Base-by-base conservation (phyloP, 2,113 vertebrate species). In the Vulpes vulpes region DNA sequence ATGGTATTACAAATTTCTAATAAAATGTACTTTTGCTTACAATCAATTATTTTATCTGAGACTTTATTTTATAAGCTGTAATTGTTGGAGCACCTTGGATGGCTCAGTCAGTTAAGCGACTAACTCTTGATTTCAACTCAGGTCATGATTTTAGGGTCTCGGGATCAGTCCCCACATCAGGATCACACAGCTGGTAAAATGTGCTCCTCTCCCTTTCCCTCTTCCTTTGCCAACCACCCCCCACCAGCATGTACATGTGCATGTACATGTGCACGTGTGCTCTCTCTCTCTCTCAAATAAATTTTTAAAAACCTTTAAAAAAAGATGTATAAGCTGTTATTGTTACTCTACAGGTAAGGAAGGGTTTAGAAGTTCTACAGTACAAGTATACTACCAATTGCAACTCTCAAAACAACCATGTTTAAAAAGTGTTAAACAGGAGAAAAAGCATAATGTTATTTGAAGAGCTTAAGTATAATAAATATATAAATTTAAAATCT, bases 321-420 rank as follows among this genome's bases (percentile, higher is more conserved):
- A 59, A 59, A 59, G 57, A 62, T 62, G 30, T 17, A 71, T 74
- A 91, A 74, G 71, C 71, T 43, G 87, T 87, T 32, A 89, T 69
- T 96, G 32, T 74, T 84, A 95, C 93, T 91, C 30, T 88, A 62
- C 5, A 30, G 57, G 25, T 59, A 82, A 78, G 27, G 3, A 81
- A 84, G 30, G 14, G 25, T 30, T 90, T 57, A 86, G 38, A 92
- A 57, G 17, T n/a, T 95, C 64, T 83, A 49, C 16, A 76, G 16
- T 35, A 73, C 60, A 97, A 96, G 91, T 43, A 81, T 5, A 85
- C 38, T 82, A 51, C 43, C 81, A 96, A 53, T 6, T 59, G 11
- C n/a, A 92, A 73, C 20, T 91, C 51, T 95, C 49, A 96, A 95
- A 98, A 96, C 78, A 67, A 84, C 27, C 32, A 51, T 32, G 65